These are phyloP conservation scores for Pelusios castaneus DNA, from an alignment of 2,113 vertebrate genomes.

Conservation along the genomic window DNA sequence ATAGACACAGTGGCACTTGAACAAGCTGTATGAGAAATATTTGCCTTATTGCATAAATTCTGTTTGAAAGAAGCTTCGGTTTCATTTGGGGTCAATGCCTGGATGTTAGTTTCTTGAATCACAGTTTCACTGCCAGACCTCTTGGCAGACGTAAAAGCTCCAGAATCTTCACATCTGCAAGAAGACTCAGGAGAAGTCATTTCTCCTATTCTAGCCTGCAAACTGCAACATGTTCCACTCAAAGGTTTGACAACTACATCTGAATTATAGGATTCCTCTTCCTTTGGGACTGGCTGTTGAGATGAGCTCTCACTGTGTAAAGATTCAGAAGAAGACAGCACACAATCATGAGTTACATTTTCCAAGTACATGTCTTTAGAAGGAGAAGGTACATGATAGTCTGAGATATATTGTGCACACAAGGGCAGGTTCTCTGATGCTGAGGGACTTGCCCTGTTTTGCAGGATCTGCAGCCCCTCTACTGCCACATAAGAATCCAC, in stretches of 20 bases:
- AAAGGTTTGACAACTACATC: not conserved
- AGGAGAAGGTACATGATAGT: not conserved
- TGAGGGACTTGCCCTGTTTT: not conserved
- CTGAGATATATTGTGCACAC: not conserved
- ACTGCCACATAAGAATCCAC: not conserved
- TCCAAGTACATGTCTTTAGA: not conserved
- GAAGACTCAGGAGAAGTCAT: not conserved
- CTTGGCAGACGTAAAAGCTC: not conserved
- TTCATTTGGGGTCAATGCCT: not conserved
- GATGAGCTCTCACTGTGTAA: not conserved
- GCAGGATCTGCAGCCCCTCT: not conserved
- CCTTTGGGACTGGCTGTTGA: not conserved
- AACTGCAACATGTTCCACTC: not conserved
- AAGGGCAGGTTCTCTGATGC: not conserved
- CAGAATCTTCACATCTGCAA: not conserved
- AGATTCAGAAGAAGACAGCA: not conserved
- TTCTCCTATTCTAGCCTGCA: not conserved
- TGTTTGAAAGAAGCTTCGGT: too few relatives aligned
- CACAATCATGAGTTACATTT: not conserved
- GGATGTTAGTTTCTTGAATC: not conserved
- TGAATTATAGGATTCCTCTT: not conserved
- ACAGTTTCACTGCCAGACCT: not conserved
- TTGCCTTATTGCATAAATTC: not conserved
- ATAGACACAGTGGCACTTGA: not conserved
- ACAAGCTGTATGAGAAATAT: not conserved